A percentile compares a stretch with the other conserved stretches of the same genome.
Conservation (phyloP, 1,140 invertebrate species). For the Leptinotarsa lineolata region DNA sequence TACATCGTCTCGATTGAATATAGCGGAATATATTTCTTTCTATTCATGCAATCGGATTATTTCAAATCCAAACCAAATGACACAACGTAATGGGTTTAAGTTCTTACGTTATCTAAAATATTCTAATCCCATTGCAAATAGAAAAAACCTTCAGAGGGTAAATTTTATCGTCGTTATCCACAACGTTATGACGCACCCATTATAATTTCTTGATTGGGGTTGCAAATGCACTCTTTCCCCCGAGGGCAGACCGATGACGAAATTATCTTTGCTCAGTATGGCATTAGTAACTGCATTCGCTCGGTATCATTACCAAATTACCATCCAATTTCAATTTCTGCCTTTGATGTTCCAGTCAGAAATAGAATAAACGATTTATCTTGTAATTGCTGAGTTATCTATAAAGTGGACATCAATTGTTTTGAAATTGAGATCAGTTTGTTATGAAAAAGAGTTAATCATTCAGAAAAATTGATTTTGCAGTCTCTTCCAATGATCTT, state of each 20-base stretch:
- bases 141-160: constrained; percentile 27
- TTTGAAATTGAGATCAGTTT: background rate
- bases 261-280: constrained; percentile 11
- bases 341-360: constrained; percentile 16
- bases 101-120: constrained; percentile 19
- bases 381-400: constrained; percentile 15
- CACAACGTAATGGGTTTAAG: constrained; percentile 19
- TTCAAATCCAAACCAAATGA: constrained; percentile 15
- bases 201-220: constrained; percentile 19
- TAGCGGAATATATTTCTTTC: too few species aligned
- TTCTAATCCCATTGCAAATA: constrained; percentile 23
- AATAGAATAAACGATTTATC: constrained; percentile 5
- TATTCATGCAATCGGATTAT: constrained; percentile 7
- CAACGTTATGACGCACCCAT: constrained; percentile 25
- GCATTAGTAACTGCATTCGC: constrained; percentile 19
- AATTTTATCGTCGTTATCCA: constrained; percentile 27
- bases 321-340: constrained; percentile 24
- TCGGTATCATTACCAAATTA: constrained; percentile 19
- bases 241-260: background rate
- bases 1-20: too few species aligned
- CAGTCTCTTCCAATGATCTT: too few species aligned
- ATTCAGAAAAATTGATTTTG: too few species aligned
- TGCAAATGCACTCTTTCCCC: constrained; percentile 20
- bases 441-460: too few species aligned
- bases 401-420: constrained; percentile 8